phyloP scores from a whole-genome alignment of 2,888 invertebrate species.

The Oscheius sp. region DNA sequence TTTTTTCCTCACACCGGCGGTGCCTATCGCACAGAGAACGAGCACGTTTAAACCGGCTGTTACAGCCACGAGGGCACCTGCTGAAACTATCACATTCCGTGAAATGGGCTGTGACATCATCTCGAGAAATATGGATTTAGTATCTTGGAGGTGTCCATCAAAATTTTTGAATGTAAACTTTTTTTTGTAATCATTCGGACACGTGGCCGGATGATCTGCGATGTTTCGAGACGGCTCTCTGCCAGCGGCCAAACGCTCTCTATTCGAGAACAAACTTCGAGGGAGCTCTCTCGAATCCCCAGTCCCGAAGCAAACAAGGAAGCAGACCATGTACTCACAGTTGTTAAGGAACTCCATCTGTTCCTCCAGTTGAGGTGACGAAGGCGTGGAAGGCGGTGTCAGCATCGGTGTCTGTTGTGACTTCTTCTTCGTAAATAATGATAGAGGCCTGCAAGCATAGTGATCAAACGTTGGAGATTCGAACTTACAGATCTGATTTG shows the following conservation, averaged over 20 bases:
- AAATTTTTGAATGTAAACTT: no score
- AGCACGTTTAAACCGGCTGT: slow-evolving; percentile 27
- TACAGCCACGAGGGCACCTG: slow-evolving; percentile 33
- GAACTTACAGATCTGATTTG: slow-evolving; percentile 32
- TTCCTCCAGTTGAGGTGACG: slow-evolving; percentile 37
- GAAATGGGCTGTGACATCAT: slow-evolving; percentile 11
- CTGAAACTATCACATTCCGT: slow-evolving; percentile 26
- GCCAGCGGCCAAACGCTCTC: slow-evolving; percentile 9
- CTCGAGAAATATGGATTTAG: slow-evolving; percentile 5
- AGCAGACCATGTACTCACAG: slow-evolving; percentile 24
- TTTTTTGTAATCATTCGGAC: slow-evolving; percentile 2
- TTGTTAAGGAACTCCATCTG: slow-evolving; percentile 41
- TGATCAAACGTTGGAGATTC: neutral
- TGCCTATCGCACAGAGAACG: slow-evolving; percentile 29
- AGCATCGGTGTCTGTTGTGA: slow-evolving; percentile 9
- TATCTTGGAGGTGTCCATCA: no score
- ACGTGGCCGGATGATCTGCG: slow-evolving; percentile 25
- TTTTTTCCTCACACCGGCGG: slow-evolving; percentile 8
- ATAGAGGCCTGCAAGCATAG: slow-evolving; percentile 27
- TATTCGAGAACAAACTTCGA: slow-evolving; percentile 20
- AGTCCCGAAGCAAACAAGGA: slow-evolving; percentile 22
- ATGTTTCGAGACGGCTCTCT: slow-evolving; percentile 1
- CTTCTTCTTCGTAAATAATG: slow-evolving; percentile 39
- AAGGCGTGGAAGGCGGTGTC: slow-evolving; percentile 40
- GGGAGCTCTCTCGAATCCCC: slow-evolving; percentile 7